Conservation (phyloP, 2,888 invertebrate species). For the Anthrax anthrax region DNA sequence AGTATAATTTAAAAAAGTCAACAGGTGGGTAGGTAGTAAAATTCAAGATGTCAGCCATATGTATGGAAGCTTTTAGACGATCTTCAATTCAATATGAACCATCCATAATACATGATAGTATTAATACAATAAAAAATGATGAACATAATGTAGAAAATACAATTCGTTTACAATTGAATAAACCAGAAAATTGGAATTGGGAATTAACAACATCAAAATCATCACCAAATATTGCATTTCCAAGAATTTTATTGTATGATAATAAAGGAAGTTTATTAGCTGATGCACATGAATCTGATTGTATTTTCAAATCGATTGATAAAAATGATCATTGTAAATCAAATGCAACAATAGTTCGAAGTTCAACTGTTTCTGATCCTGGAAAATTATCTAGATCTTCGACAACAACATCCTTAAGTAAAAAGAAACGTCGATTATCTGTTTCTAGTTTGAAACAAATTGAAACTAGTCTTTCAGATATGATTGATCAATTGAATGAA, state of each 20-base stretch:
- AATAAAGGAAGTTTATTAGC: slow-evolving; percentile 36
- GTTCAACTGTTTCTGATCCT: neutral
- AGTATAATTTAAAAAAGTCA: too few species aligned
- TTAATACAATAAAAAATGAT: slow-evolving; percentile 8
- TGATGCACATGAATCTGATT: slow-evolving; percentile 27
- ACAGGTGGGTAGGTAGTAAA: too few species aligned
- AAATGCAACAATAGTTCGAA: slow-evolving; percentile 1
- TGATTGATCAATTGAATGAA: slow-evolving; percentile 8
- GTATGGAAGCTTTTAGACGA: neutral
- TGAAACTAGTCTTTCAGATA: slow-evolving; percentile 8
- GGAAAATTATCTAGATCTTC: neutral
- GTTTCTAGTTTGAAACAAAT: slow-evolving; percentile 6
- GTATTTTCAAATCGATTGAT: slow-evolving; percentile 13
- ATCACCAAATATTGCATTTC: slow-evolving; percentile 40
- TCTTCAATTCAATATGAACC: neutral
- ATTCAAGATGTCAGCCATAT: neutral
- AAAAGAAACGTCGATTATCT: slow-evolving; percentile 5
- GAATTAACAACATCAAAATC: slow-evolving; percentile 43
- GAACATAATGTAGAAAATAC: slow-evolving; percentile 28
- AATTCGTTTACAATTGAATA: slow-evolving; percentile 38
- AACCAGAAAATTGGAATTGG: slow-evolving; percentile 44
- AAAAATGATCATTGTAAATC: slow-evolving; percentile 7
- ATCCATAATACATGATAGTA: slow-evolving; percentile 42
- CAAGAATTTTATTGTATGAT: slow-evolving; percentile 39
- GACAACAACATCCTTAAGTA: slow-evolving; percentile 1